Conservation (phyloP, 1,140 invertebrate genomes). For the Anadara kagoshimensis region DNA sequence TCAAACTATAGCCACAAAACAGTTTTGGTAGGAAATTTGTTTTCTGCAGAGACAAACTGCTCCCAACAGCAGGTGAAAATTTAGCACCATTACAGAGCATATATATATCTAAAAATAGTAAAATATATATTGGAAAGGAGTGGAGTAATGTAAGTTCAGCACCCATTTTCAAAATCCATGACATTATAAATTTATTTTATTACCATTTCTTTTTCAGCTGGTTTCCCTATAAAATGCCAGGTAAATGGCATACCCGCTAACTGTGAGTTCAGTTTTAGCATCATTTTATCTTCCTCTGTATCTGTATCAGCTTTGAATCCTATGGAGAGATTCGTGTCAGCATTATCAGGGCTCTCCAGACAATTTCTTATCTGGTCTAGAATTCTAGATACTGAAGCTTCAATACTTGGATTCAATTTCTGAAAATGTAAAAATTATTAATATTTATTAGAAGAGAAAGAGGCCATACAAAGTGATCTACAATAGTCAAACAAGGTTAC, state of each 20-base stretch:
- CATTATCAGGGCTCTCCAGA: slow-evolving; percentile 48
- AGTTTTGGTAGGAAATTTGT: too few relatives aligned
- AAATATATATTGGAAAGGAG: too few relatives aligned
- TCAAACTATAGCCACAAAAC: too few relatives aligned
- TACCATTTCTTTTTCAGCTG: slow-evolving; percentile 56
- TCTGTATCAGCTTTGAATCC: slow-evolving; percentile 28
- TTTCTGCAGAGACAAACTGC: too few relatives aligned
- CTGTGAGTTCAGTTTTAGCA: slow-evolving; percentile 52
- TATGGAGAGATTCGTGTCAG: slow-evolving; percentile 45
- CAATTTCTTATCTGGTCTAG: slow-evolving; percentile 62
- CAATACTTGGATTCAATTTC: slow-evolving; percentile 68
- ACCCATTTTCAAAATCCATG: too few relatives aligned
- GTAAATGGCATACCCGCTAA: slow-evolving; percentile 66
- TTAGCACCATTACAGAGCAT: too few relatives aligned
- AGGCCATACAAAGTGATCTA: too few relatives aligned
- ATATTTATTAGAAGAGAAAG: slow-evolving; percentile 20
- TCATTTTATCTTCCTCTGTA: slow-evolving; percentile 28
- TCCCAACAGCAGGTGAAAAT: too few relatives aligned
- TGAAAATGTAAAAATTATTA: slow-evolving; percentile 47
- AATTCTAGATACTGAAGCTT: slow-evolving; percentile 62
- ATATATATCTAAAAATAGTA: too few relatives aligned
- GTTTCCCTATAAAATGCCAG: slow-evolving; percentile 56
- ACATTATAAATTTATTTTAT: slow-evolving; percentile 3
- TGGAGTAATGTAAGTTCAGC: too few relatives aligned
- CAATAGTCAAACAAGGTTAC: too few relatives aligned